Evolutionary conservation across 2,113 vertebrate genomes (phyloP).

Genomic region (Eleginops maclovinus): DNA sequence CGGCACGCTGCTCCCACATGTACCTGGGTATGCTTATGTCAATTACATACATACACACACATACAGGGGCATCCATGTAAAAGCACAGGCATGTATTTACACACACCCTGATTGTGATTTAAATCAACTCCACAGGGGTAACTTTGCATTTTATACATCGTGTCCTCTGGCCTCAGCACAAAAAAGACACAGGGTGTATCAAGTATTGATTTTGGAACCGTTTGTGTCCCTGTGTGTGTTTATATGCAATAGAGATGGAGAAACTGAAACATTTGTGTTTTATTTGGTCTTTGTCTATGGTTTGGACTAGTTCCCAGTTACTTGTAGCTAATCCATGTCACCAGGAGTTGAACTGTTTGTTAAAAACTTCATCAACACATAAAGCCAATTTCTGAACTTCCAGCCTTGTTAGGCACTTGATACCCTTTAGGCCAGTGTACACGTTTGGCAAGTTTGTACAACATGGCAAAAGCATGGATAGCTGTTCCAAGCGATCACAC

Average conservation of each 20-base stretch:
- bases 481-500: not conserved
- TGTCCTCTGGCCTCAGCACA: conserved; percentile 60
- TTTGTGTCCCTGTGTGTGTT: conserved; percentile 19
- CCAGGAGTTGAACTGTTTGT: conserved; percentile 13
- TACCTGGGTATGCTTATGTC: conserved; percentile 50
- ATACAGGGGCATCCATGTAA: conserved; percentile 19
- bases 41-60: conserved; percentile 28
- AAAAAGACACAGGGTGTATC: conserved; percentile 30
- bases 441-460: not conserved
- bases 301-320: not conserved
- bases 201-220: conserved; percentile 54
- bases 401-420: not conserved
- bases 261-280: conserved; percentile 16
- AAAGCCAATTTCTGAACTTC: not conserved
- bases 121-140: conserved; percentile 43
- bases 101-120: conserved; percentile 17
- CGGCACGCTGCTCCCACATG: conserved; percentile 56
- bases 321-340: not conserved
- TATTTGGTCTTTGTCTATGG: not conserved
- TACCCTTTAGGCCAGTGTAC: not conserved
- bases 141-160: conserved; percentile 49
- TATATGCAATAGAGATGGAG: not conserved
- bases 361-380: not conserved
- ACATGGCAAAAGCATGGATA: not conserved
- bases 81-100: conserved; percentile 28